phyloP scores from a whole-genome alignment of 2,797 vertebrate genomes.

The Hoplostethus mediterraneus region DNA sequence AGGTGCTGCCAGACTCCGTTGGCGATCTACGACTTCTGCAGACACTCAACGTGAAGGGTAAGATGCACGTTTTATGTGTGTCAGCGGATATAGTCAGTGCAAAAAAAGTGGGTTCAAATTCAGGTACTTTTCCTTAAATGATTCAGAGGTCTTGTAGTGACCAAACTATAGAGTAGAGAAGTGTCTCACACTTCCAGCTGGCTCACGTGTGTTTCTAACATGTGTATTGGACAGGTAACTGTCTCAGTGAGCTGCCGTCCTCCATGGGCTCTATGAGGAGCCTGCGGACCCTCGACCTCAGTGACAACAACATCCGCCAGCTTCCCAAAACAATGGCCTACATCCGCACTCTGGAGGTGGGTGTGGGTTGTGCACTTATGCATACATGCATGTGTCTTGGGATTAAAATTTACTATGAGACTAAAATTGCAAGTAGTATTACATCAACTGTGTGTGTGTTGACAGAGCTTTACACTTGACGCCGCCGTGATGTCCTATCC shows the following conservation, averaged over 20 bases:
- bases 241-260: slow-evolving; percentile 85
- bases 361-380: slow-evolving; percentile 25
- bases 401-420: background rate
- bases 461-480: slow-evolving; percentile 90
- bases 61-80: background rate
- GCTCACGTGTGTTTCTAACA: background rate
- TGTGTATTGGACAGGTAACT: slow-evolving; percentile 84
- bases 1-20: slow-evolving; percentile 87
- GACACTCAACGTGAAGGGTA: slow-evolving; percentile 93
- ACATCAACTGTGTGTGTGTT: slow-evolving; percentile 31
- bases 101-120: too few species aligned
- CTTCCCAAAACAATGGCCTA: slow-evolving; percentile 87
- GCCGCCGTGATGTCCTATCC: slow-evolving; percentile 88
- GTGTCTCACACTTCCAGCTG: too few species aligned
- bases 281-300: slow-evolving; percentile 89
- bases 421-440: background rate
- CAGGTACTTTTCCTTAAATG: too few species aligned
- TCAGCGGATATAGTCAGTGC: too few species aligned
- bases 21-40: slow-evolving; percentile 90
- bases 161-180: too few species aligned
- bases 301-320: slow-evolving; percentile 86
- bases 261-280: slow-evolving; percentile 84
- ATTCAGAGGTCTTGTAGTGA: too few species aligned
- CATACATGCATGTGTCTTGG: background rate
- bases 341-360: slow-evolving; percentile 89